Conservation (phyloP, 2,888 invertebrate genomes). For the Teinopalpus imperialis region DNA sequence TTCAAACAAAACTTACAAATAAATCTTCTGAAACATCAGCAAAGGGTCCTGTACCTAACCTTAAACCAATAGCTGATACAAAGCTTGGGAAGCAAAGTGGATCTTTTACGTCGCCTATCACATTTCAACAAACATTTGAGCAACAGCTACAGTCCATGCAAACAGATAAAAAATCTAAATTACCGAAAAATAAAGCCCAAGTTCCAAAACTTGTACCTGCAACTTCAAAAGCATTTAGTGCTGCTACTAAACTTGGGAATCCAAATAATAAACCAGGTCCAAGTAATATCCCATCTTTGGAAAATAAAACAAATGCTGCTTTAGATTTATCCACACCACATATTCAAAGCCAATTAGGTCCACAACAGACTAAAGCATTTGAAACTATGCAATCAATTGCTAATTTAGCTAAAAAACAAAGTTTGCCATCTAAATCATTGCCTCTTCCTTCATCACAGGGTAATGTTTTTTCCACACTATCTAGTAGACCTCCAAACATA, state of each 20-base stretch:
- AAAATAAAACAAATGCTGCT: conserved; percentile 65
- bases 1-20: conserved; percentile 43
- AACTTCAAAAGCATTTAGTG: conserved; percentile 63
- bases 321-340: conserved; percentile 75
- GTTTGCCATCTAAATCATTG: conserved; percentile 56
- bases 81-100: conserved; percentile 67
- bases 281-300: conserved; percentile 38
- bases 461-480: conserved; percentile 52
- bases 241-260: conserved; percentile 56
- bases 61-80: conserved; percentile 76
- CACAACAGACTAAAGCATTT: conserved; percentile 71
- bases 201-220: conserved; percentile 74
- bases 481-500: conserved; percentile 51
- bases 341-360: conserved; percentile 61
- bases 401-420: conserved; percentile 76
- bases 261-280: conserved; percentile 45
- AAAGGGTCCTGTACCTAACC: conserved; percentile 74
- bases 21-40: conserved; percentile 63
- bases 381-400: conserved; percentile 79
- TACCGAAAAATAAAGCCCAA: conserved; percentile 69
- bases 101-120: conserved; percentile 64
- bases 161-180: conserved; percentile 68
- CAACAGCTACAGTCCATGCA: conserved; percentile 69
- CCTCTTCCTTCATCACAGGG: conserved; percentile 52
- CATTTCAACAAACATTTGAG: conserved; percentile 79